Evolutionary conservation across 2,888 invertebrate species (phyloP), one percentile per base, ranked within the genome.

Genomic region (Pharmacophagus antenor): DNA sequence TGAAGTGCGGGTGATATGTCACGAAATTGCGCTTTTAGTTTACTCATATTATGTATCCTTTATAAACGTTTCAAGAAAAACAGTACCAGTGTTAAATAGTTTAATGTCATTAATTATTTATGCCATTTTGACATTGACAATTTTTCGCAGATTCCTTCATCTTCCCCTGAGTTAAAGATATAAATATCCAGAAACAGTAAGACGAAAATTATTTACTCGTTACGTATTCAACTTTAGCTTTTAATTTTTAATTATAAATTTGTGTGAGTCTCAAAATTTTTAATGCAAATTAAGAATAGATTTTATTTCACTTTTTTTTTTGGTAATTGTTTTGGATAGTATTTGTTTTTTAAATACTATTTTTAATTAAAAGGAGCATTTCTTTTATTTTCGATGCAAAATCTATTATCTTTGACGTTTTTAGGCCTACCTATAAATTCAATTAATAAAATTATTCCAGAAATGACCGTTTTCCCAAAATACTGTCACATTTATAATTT

Each of bases 1-100:
- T 94, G 93, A 44, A 95, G 63, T 17, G 93, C 69, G 10, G 94
- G 94, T 41, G 93, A 92, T 64, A 95, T 89, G 81, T 95, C 94
- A 69, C 95, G 92, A 17, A 92, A 85, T 41, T 91, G 85, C 18
- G 92, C 87, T 65, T 91, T 85, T 17, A 76, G 65, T 65, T 81
- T 84, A 57, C 80, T 77, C 88, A 89, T 89, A 61, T 63, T 21
- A 15, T 31, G n/a, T 1, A 8, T 27, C 15, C 1, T 8, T 3
- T 31, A 1, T 12, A 5, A 2, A 6, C 7, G 12, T 20, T 0
- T 2, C 1, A 20, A 37, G 5, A 3, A 49, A 25, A 49, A 25
- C 10, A n/a, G n/a, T 27, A 17, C 5, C 6, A 25, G 2, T 17
- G n/a, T 49, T 12, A 23, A n/a, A 2, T 48, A 48, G 6, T 48